These are phyloP conservation scores for Lasioglossum lativentre DNA, from an alignment of 2,888 invertebrate species.

Conservation along the genomic window DNA sequence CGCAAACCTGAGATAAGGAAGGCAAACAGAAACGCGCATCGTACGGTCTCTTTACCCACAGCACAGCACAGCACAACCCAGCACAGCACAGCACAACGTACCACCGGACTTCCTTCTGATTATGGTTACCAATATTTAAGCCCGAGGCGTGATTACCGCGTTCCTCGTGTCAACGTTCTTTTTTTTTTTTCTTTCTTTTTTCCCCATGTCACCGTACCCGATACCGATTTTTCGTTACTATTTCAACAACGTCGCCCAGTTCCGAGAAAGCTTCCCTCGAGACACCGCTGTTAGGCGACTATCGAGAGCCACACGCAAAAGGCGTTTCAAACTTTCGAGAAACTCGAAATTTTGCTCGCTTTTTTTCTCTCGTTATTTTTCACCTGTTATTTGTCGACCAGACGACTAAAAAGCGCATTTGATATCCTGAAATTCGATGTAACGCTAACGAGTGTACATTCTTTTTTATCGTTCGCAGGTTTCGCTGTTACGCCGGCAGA, in stretches of 20 bases:
- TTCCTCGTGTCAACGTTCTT: constrained; percentile 41
- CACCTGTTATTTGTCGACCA: not conserved
- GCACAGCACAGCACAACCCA: not conserved
- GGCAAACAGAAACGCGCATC: constrained; percentile 81
- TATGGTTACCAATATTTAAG: constrained; percentile 81
- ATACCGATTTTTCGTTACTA: constrained; percentile 53
- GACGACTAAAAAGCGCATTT: not conserved
- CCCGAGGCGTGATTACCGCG: constrained; percentile 64
- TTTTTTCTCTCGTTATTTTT: not conserved
- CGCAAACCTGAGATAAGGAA: constrained; percentile 83
- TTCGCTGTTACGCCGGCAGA: constrained; percentile 80
- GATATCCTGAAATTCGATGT: not conserved
- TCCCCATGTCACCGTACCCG: not conserved
- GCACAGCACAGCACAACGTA: constrained; percentile 24
- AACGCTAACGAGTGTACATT: not conserved
- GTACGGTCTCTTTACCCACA: constrained; percentile 74
- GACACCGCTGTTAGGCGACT: not conserved
- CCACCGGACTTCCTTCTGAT: constrained; percentile 83
- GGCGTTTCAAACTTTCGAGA: not conserved
- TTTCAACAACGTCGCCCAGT: constrained; percentile 16
- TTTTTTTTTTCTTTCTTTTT: constrained; percentile 16
- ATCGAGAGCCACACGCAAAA: not conserved
- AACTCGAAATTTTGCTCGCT: too few relatives aligned
- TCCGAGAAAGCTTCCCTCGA: constrained; percentile 2
- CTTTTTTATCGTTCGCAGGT: constrained; percentile 74